phyloP scores from a whole-genome alignment of 37 sponge, comb jelly and placozoan species.

The Eunapius fragilis region DNA sequence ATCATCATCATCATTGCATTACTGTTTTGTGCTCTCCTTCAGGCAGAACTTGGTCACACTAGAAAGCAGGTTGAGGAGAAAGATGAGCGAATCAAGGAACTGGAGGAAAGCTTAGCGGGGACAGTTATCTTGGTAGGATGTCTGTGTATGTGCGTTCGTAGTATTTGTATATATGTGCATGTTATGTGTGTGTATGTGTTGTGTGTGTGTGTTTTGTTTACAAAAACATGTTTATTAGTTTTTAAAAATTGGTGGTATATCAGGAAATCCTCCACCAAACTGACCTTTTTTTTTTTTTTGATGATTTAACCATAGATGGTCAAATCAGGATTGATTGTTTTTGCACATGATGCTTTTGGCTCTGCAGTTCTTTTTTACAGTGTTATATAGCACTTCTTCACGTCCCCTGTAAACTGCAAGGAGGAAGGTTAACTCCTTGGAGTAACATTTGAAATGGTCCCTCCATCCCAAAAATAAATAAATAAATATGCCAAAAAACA shows the following conservation, averaged over 20 bases:
- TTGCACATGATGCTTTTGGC: too few species aligned
- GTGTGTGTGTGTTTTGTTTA: neutral
- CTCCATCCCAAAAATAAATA: too few species aligned
- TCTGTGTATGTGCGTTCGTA: conserved; percentile 7
- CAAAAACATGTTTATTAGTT: conserved; percentile 3
- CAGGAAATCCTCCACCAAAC: neutral
- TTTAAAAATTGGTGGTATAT: neutral
- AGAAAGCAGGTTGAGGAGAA: conserved; percentile 39
- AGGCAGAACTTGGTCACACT: conserved; percentile 57
- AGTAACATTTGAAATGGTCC: too few species aligned
- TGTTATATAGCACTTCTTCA: too few species aligned
- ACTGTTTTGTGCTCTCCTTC: neutral
- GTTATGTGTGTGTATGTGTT: conserved; percentile 2
- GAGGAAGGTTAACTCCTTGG: too few species aligned
- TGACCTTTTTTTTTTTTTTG: neutral
- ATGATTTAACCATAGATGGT: neutral
- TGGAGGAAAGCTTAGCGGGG: conserved; percentile 72
- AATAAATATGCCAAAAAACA: too few species aligned
- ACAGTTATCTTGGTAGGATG: conserved; percentile 48
- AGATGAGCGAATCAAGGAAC: conserved; percentile 55
- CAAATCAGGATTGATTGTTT: too few species aligned
- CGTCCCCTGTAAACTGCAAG: too few species aligned
- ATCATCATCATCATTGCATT: neutral
- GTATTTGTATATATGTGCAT: conserved; percentile 17
- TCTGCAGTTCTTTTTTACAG: too few species aligned